These are phyloP conservation scores for Pagetopsis macropterus DNA, from an alignment of 2,797 vertebrate species.

Conservation along the genomic window DNA sequence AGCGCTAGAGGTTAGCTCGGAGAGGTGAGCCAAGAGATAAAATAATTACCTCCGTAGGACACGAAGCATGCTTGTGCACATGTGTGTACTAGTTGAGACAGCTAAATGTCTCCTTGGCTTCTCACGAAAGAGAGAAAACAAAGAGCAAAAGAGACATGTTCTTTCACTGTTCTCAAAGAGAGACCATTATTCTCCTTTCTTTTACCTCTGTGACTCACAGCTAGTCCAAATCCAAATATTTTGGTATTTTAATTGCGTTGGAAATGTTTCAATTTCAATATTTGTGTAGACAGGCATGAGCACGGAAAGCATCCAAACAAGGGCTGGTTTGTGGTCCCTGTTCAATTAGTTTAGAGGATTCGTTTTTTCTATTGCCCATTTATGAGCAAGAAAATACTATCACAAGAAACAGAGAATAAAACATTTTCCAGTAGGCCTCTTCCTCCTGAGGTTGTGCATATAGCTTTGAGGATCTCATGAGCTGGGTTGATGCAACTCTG, in stretches of 20 bases:
- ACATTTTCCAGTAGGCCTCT: background rate
- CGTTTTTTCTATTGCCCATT: constrained; percentile 15
- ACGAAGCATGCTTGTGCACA: background rate
- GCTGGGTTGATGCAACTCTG: constrained; percentile 16
- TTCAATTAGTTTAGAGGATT: constrained; percentile 33
- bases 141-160: constrained; percentile 11
- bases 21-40: constrained; percentile 52
- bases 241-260: constrained; percentile 16
- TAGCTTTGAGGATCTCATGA: constrained; percentile 13
- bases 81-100: constrained; percentile 15
- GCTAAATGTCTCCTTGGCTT: constrained; percentile 43
- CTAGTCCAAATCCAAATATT: constrained; percentile 14
- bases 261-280: constrained; percentile 20
- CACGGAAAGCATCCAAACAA: constrained; percentile 14
- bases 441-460: constrained; percentile 2
- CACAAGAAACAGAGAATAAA: constrained; percentile 12
- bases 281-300: constrained; percentile 4
- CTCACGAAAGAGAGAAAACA: constrained; percentile 14
- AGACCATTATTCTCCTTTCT: constrained; percentile 19
- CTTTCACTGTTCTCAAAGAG: constrained; percentile 5
- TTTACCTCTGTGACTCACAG: constrained; percentile 11
- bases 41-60: constrained; percentile 67
- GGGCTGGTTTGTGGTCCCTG: constrained; percentile 23
- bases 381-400: constrained; percentile 17
- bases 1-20: constrained; percentile 47